These are phyloP conservation scores for Lytechinus variegatus DNA, from an alignment of 35 echinoderm and acorn worm species.

Conservation along the genomic window DNA sequence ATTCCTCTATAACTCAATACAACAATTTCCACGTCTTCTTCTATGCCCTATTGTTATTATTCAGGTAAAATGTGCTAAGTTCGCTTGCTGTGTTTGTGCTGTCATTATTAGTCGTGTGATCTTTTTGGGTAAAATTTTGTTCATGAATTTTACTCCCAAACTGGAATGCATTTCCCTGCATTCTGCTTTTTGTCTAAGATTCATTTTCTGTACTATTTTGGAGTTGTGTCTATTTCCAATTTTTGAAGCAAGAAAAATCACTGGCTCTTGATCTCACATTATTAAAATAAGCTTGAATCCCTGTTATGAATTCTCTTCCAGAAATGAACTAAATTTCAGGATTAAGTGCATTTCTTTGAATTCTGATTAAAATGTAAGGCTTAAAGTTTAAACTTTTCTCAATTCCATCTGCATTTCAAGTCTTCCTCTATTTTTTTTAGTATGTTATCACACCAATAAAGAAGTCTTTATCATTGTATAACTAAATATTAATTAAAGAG, in stretches of 20 bases:
- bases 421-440: no score
- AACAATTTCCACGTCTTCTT: conserved; percentile 94
- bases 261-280: background rate
- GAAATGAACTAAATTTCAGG: background rate
- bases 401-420: background rate
- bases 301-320: background rate
- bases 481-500: background rate
- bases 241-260: background rate
- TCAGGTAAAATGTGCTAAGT: conserved; percentile 82
- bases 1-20: conserved; percentile 72
- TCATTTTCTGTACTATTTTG: background rate
- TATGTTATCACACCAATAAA: no score
- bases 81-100: background rate
- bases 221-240: background rate
- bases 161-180: background rate
- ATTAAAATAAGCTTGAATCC: no score
- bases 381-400: background rate
- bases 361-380: no score
- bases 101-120: background rate
- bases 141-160: background rate
- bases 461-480: background rate
- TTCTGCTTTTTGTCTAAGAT: background rate
- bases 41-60: conserved; percentile 73
- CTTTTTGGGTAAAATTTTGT: background rate
- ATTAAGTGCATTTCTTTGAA: no score